phyloP scores from a whole-genome alignment of 2,888 invertebrate species.

The Heliconius cydno region DNA sequence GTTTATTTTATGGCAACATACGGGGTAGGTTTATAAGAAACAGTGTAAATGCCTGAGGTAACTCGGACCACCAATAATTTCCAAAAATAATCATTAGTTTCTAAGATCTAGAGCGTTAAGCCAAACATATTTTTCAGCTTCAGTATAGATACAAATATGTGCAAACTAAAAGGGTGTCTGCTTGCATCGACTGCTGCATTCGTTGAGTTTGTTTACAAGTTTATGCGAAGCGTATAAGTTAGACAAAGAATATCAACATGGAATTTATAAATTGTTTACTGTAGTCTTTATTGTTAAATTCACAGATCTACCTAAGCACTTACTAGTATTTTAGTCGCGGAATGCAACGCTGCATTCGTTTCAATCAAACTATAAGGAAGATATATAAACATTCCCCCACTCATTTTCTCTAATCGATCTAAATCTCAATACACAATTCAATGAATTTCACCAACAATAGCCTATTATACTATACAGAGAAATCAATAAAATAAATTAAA shows the following conservation, averaged over 20 bases:
- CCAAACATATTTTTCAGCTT: too few species aligned
- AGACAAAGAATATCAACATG: neutral
- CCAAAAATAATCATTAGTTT: too few species aligned
- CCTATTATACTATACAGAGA: too few species aligned
- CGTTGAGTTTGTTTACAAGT: neutral
- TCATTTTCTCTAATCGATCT: too few species aligned
- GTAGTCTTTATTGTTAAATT: too few species aligned
- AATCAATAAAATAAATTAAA: neutral
- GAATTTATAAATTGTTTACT: neutral
- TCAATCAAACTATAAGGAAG: neutral
- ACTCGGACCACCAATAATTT: too few species aligned
- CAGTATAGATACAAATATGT: neutral
- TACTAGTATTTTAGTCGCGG: neutral
- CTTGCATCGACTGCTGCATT: neutral
- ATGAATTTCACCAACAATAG: too few species aligned
- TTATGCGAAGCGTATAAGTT: neutral
- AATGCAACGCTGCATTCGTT: neutral
- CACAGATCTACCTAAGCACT: too few species aligned
- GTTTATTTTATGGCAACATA: conserved; percentile 31
- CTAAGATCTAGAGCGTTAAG: too few species aligned
- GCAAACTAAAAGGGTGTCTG: conserved; percentile 1
- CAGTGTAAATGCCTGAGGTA: too few species aligned
- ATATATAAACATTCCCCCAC: neutral
- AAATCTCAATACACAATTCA: too few species aligned
- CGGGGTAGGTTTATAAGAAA: conserved; percentile 12